Evolutionary conservation across 2,888 invertebrate species (phyloP).

Genomic region (Drosophila tripunctata): DNA sequence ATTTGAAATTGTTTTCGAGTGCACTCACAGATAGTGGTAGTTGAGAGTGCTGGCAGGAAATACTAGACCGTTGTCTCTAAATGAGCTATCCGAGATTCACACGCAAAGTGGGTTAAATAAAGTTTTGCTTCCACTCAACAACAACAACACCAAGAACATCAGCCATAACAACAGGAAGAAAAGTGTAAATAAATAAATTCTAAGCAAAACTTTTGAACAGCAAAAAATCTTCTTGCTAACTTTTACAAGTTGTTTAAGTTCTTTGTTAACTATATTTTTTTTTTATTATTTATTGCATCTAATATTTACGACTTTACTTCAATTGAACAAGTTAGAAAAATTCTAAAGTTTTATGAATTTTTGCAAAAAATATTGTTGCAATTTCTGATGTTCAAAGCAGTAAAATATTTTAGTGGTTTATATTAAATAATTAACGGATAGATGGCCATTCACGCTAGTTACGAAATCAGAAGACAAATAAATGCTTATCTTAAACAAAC

Average conservation of each 20-base stretch:
- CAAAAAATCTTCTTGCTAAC: not conserved
- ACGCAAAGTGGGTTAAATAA: not conserved
- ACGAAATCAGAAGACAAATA: too few relatives aligned
- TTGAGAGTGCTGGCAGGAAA: not conserved
- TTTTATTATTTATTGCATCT: not conserved
- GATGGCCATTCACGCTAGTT: too few relatives aligned
- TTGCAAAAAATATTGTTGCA: too few relatives aligned
- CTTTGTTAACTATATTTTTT: not conserved
- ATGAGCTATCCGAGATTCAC: not conserved
- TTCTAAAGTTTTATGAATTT: not conserved
- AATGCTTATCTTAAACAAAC: too few relatives aligned
- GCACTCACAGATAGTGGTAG: slow-evolving; percentile 34
- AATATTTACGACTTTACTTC: slow-evolving; percentile 2
- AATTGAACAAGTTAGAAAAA: not conserved
- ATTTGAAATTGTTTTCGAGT: slow-evolving; percentile 51
- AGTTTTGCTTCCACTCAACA: slow-evolving; percentile 11
- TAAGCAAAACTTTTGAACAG: slow-evolving; percentile 23
- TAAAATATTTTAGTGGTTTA: too few relatives aligned
- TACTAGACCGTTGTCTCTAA: not conserved
- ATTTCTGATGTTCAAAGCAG: too few relatives aligned
- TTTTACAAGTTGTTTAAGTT: not conserved
- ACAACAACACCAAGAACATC: not conserved
- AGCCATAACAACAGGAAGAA: too few relatives aligned
- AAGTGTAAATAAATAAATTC: slow-evolving; percentile 29
- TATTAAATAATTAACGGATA: too few relatives aligned